Conservation (phyloP, 2,113 vertebrate genomes). For the Pycnonotus jocosus region DNA sequence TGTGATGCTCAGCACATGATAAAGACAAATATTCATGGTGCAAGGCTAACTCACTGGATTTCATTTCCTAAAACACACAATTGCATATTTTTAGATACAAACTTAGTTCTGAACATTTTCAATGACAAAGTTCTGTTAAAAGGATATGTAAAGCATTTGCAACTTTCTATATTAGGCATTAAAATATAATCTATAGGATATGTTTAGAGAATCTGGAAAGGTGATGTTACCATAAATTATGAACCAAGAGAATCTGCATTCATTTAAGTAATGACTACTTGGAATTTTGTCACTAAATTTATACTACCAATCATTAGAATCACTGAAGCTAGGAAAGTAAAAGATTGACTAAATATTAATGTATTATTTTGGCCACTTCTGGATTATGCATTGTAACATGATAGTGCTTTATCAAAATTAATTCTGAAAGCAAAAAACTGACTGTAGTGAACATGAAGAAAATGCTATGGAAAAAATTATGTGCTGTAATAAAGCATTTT, state of each 20-base stretch:
- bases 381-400: background rate
- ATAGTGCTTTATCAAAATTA: background rate
- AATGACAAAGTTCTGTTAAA: background rate
- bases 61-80: background rate
- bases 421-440: background rate
- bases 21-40: background rate
- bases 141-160: background rate
- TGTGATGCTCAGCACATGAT: background rate
- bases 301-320: background rate
- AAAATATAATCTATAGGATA: background rate
- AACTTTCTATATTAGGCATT: background rate
- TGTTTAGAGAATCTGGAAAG: background rate
- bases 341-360: background rate
- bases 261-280: background rate
- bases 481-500: background rate
- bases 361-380: background rate
- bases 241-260: background rate
- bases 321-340: background rate
- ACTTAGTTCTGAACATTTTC: background rate
- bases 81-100: background rate
- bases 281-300: background rate
- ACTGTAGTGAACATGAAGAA: background rate
- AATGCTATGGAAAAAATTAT: background rate
- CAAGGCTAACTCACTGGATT: background rate
- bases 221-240: background rate